Percentiles rank a stretch among this genome's conserved stretches.
These are phyloP conservation scores for Sminthurides bifidus DNA, from an alignment of 1,140 invertebrate genomes.

Conservation along the genomic window DNA sequence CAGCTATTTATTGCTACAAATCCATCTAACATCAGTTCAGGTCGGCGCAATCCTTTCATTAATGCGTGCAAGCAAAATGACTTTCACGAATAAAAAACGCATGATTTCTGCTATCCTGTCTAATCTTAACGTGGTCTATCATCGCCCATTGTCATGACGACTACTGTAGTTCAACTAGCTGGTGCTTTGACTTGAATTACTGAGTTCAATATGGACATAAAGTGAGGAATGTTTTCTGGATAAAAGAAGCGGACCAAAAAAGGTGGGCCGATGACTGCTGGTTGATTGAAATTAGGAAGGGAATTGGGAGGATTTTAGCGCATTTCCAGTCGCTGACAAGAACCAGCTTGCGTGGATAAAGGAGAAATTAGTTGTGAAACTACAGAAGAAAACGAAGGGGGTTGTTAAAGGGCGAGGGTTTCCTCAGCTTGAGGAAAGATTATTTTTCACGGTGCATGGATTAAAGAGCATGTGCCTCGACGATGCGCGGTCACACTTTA, in stretches of 20 bases:
- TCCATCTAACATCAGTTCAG: neutral
- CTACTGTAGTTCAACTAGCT: too few relatives aligned
- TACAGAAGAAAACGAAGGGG: neutral
- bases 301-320: neutral
- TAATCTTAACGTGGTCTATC: too few relatives aligned
- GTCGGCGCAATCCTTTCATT: neutral
- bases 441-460: neutral
- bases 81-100: too few relatives aligned
- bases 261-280: neutral
- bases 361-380: too few relatives aligned
- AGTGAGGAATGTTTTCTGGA: neutral
- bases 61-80: too few relatives aligned
- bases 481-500: constrained; percentile 22
- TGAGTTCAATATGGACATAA: neutral
- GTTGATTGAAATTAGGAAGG: neutral
- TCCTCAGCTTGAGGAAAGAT: neutral
- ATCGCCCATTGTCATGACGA: too few relatives aligned
- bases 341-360: neutral
- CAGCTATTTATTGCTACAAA: neutral
- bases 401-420: neutral
- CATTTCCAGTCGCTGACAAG: too few relatives aligned
- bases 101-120: too few relatives aligned
- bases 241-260: neutral
- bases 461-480: constrained; percentile 18
- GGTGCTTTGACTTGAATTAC: too few relatives aligned